phyloP scores from a whole-genome alignment of 2,888 invertebrate species.

The Drosophila putrida region DNA sequence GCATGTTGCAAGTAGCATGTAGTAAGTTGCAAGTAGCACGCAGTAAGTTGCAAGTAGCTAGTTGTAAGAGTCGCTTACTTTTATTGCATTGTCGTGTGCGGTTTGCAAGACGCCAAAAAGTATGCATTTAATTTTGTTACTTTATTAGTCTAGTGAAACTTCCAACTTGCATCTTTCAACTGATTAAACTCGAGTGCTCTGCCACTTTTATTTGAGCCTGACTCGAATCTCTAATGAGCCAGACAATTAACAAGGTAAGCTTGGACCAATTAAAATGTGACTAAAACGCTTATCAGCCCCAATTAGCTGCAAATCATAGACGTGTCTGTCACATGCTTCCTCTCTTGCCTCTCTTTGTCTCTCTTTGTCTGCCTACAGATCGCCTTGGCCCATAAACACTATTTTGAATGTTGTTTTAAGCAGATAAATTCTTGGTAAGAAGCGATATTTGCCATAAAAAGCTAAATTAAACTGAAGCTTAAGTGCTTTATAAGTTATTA shows the following conservation, averaged over 20 bases:
- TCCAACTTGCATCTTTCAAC: slow-evolving; percentile 22
- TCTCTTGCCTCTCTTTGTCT: not conserved
- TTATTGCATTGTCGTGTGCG: slow-evolving; percentile 76
- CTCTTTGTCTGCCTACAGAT: not conserved
- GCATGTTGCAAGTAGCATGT: slow-evolving; percentile 64
- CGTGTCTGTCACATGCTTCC: slow-evolving; percentile 16
- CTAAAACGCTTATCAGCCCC: slow-evolving; percentile 10
- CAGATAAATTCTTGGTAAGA: slow-evolving; percentile 30
- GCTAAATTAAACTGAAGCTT: slow-evolving; percentile 32
- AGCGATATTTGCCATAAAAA: slow-evolving; percentile 31
- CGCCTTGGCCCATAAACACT: slow-evolving; percentile 14
- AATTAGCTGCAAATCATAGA: slow-evolving; percentile 40
- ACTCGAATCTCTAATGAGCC: slow-evolving; percentile 27
- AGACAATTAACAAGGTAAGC: slow-evolving; percentile 1
- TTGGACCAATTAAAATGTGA: slow-evolving; percentile 41
- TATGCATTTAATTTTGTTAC: slow-evolving; percentile 21
- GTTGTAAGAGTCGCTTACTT: slow-evolving; percentile 59
- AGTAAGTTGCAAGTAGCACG: slow-evolving; percentile 33
- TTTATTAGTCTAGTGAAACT: slow-evolving; percentile 29
- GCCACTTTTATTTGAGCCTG: slow-evolving; percentile 10
- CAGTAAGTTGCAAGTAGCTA: slow-evolving; percentile 32
- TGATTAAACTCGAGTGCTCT: slow-evolving; percentile 19
- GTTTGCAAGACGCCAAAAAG: slow-evolving; percentile 34
- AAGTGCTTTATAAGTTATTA: slow-evolving; percentile 30
- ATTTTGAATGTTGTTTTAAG: slow-evolving; percentile 24